Percentiles rank a stretch among this genome's conserved stretches.
phyloP scores from a whole-genome alignment of 2,888 invertebrate species.

The Sinohyriopsis cumingii region DNA sequence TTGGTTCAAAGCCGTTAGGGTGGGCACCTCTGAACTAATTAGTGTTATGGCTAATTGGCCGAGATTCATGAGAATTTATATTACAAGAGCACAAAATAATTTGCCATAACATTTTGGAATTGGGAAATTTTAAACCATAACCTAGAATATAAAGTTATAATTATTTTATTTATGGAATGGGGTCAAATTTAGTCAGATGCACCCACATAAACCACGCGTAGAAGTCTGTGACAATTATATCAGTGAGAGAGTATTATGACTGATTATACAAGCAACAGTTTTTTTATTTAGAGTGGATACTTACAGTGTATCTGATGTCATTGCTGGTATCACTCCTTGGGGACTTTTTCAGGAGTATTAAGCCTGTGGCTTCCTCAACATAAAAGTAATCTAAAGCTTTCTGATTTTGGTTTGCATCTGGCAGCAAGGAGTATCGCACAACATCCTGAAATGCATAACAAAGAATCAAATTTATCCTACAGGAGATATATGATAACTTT shows the following conservation, averaged over 20 bases:
- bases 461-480: not conserved
- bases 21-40: too few species aligned
- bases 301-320: conserved; percentile 35
- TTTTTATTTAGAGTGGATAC: conserved; percentile 20
- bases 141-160: too few species aligned
- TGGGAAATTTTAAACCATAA: not conserved
- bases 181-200: too few species aligned
- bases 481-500: not conserved
- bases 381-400: conserved; percentile 60
- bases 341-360: conserved; percentile 57
- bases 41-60: too few species aligned
- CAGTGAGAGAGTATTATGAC: too few species aligned
- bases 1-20: too few species aligned
- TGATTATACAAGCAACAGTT: too few species aligned
- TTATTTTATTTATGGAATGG: too few species aligned
- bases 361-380: conserved; percentile 54
- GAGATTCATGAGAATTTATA: not conserved
- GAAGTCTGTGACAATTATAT: too few species aligned
- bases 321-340: conserved; percentile 41
- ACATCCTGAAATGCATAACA: conserved; percentile 38
- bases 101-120: conserved; percentile 1
- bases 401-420: conserved; percentile 33
- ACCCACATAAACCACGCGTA: too few species aligned
- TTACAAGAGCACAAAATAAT: not conserved
- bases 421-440: conserved; percentile 42